Base-by-base conservation (phyloP, 1,140 invertebrate genomes). In the Riptortus pedestris region DNA sequence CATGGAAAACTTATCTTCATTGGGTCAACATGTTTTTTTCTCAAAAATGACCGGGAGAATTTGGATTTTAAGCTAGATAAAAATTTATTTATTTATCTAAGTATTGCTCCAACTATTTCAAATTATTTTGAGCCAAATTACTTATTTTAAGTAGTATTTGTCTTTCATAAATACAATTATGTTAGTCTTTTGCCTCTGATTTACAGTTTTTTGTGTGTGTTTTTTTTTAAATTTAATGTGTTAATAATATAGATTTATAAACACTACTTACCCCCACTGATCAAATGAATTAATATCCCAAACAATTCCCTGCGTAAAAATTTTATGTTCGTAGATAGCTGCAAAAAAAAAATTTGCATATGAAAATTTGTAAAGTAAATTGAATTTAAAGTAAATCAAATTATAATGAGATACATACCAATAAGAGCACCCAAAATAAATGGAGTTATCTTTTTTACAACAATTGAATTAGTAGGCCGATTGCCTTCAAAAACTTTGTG, bases 201-300 rank as follows among this genome's bases (percentile, higher is more conserved):
- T n/a, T n/a, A n/a, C n/a, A n/a, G n/a, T n/a, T n/a, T n/a, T n/a
- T n/a, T n/a, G n/a, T n/a, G n/a, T n/a, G n/a, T n/a, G n/a, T n/a
- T n/a, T n/a, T n/a, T n/a, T n/a, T n/a, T n/a, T n/a, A n/a, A n/a
- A n/a, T n/a, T n/a, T n/a, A n/a, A n/a, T n/a, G n/a, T n/a, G n/a
- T n/a, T n/a, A n/a, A n/a, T n/a, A n/a, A n/a, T 7, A 38, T 38
- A 38, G 5, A 38, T 14, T 38, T 38, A 38, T 38, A 38, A 38
- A 38, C 5, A 38, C 14, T 11, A 77, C 80, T 79, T 79, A 90
- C 88, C 96, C 97, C 95, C 96, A 99, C 76, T 99, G 97, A 79
- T 99, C 97, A 77, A 89, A 99, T 0, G 96, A 98, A 76, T 99
- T 99, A 71, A 99, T 97, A 74, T 97, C 90, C 97, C 97, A 99